Base-by-base conservation (phyloP, 1,140 invertebrate genomes). In the Prorops nasuta region DNA sequence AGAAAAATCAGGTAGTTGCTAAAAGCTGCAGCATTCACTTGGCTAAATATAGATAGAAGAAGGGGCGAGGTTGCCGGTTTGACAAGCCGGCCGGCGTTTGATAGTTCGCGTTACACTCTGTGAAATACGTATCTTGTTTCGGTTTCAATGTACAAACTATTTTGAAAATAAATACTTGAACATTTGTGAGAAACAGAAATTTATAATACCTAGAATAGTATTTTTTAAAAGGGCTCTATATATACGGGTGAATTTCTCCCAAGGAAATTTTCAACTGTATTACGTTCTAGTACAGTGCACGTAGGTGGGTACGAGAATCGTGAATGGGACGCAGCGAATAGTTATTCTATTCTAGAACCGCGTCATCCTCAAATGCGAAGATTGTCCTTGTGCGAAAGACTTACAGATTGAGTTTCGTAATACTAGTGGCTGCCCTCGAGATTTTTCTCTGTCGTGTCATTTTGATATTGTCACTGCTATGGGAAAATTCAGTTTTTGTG, bases 1-100 rank as follows among this genome's bases (percentile, higher is more conserved):
- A n/a, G n/a, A n/a, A n/a, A n/a, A n/a, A n/a, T n/a, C n/a, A n/a
- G n/a, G n/a, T n/a, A n/a, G n/a, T n/a, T n/a, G n/a, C n/a, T n/a
- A n/a, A n/a, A n/a, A n/a, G n/a, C n/a, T n/a, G n/a, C n/a, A n/a
- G n/a, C n/a, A n/a, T n/a, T n/a, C n/a, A n/a, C n/a, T n/a, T 15
- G 9, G 24, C 24, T 40, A 24, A 44, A 49, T 60, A 60, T 56
- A 56, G 56, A 52, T 60, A 60, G 49, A 35, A 0, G 32, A 17
- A 20, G 51, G 56, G n/a, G 42, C 37, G 48, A 49, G n/a, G 45
- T 37, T 24, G 37, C 41, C 32, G 45, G 42, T 56, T 60, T 60
- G 57, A 56, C 57, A 60, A 56, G 57, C 52, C 48, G 43, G 51
- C 43, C 56, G 49, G 49, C 44, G 17, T 36, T 36, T 36, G 1